phyloP scores from a whole-genome alignment of 1,140 invertebrate genomes.

The Pectinophora gossypiella region DNA sequence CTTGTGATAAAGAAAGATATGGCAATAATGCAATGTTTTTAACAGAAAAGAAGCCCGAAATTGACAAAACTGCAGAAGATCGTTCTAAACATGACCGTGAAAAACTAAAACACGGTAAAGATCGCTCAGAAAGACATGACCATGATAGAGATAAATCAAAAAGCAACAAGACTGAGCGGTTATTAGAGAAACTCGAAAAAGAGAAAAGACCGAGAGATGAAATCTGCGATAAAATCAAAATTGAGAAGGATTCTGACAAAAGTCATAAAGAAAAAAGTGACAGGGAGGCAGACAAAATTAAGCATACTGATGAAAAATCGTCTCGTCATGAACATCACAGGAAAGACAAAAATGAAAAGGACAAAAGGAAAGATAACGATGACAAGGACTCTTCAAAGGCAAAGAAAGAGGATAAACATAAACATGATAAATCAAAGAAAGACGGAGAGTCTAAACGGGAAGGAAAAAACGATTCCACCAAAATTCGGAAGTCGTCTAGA shows the following conservation, averaged over 20 bases:
- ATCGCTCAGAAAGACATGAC: constrained; percentile 72
- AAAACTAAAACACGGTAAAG: constrained; percentile 38
- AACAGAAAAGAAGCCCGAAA: constrained; percentile 39
- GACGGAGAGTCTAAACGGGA: constrained; percentile 51
- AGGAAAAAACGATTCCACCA: constrained; percentile 45
- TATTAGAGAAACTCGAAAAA: neutral
- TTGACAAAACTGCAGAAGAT: constrained; percentile 45
- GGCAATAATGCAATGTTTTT: constrained; percentile 19
- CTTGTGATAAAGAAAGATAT: constrained; percentile 38
- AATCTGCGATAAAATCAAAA: too few relatives aligned
- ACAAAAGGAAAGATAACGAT: constrained; percentile 45
- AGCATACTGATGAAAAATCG: constrained; percentile 49
- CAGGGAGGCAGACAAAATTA: constrained; percentile 46
- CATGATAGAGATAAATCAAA: constrained; percentile 64
- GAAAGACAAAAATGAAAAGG: constrained; percentile 52
- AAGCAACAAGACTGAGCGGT: constrained; percentile 36
- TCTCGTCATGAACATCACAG: constrained; percentile 54
- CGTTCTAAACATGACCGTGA: constrained; percentile 46
- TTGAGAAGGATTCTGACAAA: constrained; percentile 55
- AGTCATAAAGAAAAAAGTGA: constrained; percentile 56
- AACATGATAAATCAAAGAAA: constrained; percentile 53
- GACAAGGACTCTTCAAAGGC: constrained; percentile 42
- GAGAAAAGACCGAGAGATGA: constrained; percentile 19
- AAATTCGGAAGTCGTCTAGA: constrained; percentile 62
- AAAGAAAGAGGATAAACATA: constrained; percentile 59